phyloP scores from a whole-genome alignment of 1,140 invertebrate genomes.

The Doryteuthis pealeii region DNA sequence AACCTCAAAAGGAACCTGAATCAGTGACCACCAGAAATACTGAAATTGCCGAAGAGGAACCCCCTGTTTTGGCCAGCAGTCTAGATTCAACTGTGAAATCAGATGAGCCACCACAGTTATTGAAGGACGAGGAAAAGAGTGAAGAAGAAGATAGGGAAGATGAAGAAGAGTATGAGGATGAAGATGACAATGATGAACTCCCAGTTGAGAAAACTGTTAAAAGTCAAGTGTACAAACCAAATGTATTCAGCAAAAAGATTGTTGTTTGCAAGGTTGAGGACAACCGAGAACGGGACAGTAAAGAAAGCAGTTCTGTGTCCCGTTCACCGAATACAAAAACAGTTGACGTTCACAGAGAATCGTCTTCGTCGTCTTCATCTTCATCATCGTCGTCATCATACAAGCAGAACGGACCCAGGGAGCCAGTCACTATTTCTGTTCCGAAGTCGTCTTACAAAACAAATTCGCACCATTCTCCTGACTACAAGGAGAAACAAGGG shows the following conservation, averaged over 20 bases:
- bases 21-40: background rate
- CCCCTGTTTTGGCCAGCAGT: background rate
- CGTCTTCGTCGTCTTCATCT: background rate
- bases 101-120: background rate
- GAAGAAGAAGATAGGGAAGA: background rate
- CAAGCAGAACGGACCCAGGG: background rate
- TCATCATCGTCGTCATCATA: background rate
- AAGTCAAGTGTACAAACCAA: background rate
- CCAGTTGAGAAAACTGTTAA: slow-evolving; percentile 1
- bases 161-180: background rate
- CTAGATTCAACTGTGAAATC: background rate
- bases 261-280: background rate
- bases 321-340: background rate
- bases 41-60: background rate
- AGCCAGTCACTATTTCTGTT: background rate
- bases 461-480: background rate
- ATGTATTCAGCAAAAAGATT: background rate
- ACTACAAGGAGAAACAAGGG: background rate
- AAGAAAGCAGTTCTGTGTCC: background rate
- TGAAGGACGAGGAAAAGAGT: background rate
- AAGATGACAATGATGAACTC: background rate
- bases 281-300: background rate
- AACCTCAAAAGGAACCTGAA: background rate
- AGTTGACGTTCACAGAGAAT: background rate
- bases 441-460: background rate